Percentiles rank a stretch among this genome's conserved stretches.
These are phyloP conservation scores for Vanessa tameamea DNA, from an alignment of 1,140 invertebrate species.

Conservation along the genomic window DNA sequence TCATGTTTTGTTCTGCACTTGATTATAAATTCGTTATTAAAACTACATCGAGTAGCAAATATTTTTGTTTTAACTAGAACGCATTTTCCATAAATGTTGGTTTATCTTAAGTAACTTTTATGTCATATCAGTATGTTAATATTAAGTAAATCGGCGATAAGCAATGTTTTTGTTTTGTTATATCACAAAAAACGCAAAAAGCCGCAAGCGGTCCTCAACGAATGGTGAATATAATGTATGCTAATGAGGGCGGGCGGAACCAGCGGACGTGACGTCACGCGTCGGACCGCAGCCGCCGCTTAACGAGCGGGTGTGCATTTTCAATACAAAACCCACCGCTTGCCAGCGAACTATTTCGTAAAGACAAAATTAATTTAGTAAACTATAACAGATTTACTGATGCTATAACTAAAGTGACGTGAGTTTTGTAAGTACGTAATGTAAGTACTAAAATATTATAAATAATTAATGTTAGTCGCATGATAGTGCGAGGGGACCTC, in stretches of 20 bases:
- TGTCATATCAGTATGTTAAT: neutral
- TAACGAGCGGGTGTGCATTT: constrained; percentile 78
- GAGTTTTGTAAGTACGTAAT: neutral
- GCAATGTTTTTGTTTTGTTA: constrained; percentile 14
- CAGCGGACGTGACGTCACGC: constrained; percentile 76
- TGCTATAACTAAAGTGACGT: neutral
- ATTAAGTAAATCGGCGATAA: neutral
- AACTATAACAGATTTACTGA: constrained; percentile 13
- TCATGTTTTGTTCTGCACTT: constrained; percentile 1
- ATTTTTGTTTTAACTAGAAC: too few species aligned
- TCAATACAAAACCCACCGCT: constrained; percentile 62
- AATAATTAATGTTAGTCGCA: constrained; percentile 7
- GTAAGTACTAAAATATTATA: neutral
- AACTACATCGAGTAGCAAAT: too few species aligned
- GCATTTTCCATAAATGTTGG: too few species aligned
- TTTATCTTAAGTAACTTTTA: neutral
- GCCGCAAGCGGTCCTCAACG: constrained; percentile 64
- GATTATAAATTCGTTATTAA: too few species aligned
- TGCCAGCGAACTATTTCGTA: constrained; percentile 35
- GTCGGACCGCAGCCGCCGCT: constrained; percentile 71
- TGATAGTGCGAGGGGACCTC: neutral
- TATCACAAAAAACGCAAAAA: constrained; percentile 42
- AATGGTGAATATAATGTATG: constrained; percentile 79
- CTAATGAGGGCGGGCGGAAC: constrained; percentile 73
- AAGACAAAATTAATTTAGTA: constrained; percentile 33